These are phyloP conservation scores for Phragmatobia fuliginosa DNA, from an alignment of 2,888 invertebrate species.

Conservation along the genomic window DNA sequence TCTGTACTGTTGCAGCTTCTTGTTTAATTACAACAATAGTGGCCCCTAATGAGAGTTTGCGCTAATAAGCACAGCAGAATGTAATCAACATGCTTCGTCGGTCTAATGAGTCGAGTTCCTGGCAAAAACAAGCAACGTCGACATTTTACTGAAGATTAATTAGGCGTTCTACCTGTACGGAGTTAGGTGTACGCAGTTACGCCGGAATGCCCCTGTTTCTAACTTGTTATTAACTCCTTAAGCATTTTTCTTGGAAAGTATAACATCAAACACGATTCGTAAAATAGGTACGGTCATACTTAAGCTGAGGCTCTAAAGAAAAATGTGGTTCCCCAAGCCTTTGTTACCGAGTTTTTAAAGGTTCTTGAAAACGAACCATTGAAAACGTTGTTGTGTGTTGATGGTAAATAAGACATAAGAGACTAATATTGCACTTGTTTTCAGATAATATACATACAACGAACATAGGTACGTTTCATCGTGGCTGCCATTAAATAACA, in stretches of 20 bases:
- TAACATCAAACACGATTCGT: conserved; percentile 47
- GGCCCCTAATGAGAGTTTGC: conserved; percentile 86
- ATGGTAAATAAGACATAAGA: background rate
- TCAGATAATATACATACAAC: conserved; percentile 37
- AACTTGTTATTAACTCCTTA: conserved; percentile 61
- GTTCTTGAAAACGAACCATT: background rate
- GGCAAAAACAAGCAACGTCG: conserved; percentile 82
- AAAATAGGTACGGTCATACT: conserved; percentile 10
- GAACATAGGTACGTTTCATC: conserved; percentile 47
- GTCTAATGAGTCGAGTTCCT: conserved; percentile 85
- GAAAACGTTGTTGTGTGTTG: background rate
- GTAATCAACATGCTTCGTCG: conserved; percentile 86
- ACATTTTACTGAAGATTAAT: conserved; percentile 85
- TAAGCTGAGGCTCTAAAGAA: background rate
- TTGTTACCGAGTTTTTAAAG: background rate
- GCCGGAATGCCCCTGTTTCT: conserved; percentile 69
- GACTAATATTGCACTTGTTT: conserved; percentile 26
- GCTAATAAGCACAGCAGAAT: conserved; percentile 86
- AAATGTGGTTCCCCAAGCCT: background rate
- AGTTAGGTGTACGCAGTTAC: conserved; percentile 62
- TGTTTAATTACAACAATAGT: conserved; percentile 87
- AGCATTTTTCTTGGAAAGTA: conserved; percentile 67
- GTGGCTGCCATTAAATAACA: conserved; percentile 62
- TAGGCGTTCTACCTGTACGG: conserved; percentile 78
- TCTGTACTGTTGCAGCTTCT: conserved; percentile 76